Evolutionary conservation across 2,888 invertebrate species (phyloP), one percentile per base, ranked within the genome.

Genomic region (Cataglyphis rosenhaueri): DNA sequence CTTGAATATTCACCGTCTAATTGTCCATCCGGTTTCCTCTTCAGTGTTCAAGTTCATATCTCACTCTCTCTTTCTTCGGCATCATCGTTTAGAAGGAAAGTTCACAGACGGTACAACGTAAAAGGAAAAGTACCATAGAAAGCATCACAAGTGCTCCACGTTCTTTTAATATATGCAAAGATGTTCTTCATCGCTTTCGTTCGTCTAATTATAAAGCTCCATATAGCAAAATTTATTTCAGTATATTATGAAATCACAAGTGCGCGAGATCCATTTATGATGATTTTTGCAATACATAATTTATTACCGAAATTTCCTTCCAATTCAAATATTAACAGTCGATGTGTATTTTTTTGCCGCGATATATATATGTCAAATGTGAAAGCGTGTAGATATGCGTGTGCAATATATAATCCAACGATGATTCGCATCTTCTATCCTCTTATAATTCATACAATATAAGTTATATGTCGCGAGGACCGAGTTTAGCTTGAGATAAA

Each of bases 71-170:
- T 68, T 73, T 62, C 55, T 35, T 74, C 74, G 52, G 57, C 65
- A 3, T 41, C 62, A 35, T 25, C 59, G 12, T 41, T 61, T n/a
- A 48, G 70, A 62, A 84, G 71, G 84, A 87, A 87, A 88, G 88
- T 84, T 52, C 55, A 70, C 61, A 41, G 59, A 15, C 55, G 62
- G 29, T 57, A n/a, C 6, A 55, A 66, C 52, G 55, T 32, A 71
- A 81, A 73, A 84, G 62, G 70, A 85, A 84, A 85, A 84, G 73
- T 82, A 55, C 62, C 62, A 68, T 86, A 87, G 85, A 87, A 87
- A 87, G 81, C 84, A 76, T 25, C 70, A 10, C 32, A 25, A 38
- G 59, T 79, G 32, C 76, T 68, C 21, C 57, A 79, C 65, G 35
- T 32, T 81, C 64, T 65, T 38, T 68, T 70, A 84, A 85, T 62